These are phyloP conservation scores for Cantharis rufa DNA, from an alignment of 2,888 invertebrate genomes.

Conservation along the genomic window DNA sequence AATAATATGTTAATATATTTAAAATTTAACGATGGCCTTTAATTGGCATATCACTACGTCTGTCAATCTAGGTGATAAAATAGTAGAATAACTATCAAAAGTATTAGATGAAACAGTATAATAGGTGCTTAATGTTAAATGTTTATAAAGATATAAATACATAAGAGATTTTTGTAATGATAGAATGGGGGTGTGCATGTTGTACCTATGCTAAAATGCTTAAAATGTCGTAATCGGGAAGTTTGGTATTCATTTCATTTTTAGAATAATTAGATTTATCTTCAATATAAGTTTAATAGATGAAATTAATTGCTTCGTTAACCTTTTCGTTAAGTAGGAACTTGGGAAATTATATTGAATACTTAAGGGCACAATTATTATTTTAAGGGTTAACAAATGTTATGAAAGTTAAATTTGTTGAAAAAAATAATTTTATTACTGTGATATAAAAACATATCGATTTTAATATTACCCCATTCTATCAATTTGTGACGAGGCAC, in stretches of 20 bases:
- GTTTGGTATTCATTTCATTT: neutral
- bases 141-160: conserved; percentile 5
- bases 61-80: conserved; percentile 47
- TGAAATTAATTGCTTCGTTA: neutral
- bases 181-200: conserved; percentile 14
- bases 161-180: conserved; percentile 5
- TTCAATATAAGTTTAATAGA: neutral
- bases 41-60: conserved; percentile 49
- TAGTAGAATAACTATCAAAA: conserved; percentile 22
- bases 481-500: neutral
- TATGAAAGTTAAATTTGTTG: neutral
- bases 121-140: conserved; percentile 20
- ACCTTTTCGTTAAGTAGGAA: neutral
- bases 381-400: neutral
- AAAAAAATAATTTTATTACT: neutral
- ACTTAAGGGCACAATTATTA: neutral
- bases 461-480: neutral
- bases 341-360: neutral
- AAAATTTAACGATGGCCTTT: conserved; percentile 45
- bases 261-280: neutral
- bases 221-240: neutral
- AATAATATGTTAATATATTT: conserved; percentile 45
- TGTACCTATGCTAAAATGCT: neutral
- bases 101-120: conserved; percentile 16
- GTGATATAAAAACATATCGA: neutral